A percentile compares a stretch with the other conserved stretches of the same genome.
Conservation (phyloP, 2,888 invertebrate genomes). For the Galeopsomyia nigrocyanea region DNA sequence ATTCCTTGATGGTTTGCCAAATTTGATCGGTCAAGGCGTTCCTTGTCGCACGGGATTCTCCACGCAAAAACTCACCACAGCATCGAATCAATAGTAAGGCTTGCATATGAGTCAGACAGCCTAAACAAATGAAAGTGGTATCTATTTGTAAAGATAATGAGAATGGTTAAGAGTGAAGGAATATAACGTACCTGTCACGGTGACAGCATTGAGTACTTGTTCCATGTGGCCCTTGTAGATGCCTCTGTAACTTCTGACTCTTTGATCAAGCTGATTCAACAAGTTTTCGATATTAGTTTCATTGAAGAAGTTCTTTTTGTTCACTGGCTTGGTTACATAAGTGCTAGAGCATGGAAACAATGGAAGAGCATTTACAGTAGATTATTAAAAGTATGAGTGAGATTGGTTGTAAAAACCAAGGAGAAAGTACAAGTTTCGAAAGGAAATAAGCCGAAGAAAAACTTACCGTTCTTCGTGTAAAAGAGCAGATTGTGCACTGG, state of each 20-base stretch:
- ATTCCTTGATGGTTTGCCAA: slow-evolving; percentile 25
- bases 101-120: slow-evolving; percentile 20
- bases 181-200: slow-evolving; percentile 9
- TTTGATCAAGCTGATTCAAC: slow-evolving; percentile 16
- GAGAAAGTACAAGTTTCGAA: neutral
- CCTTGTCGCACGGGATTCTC: slow-evolving; percentile 15
- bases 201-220: slow-evolving; percentile 1
- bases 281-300: neutral
- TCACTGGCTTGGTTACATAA: slow-evolving; percentile 39
- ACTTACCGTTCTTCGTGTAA: neutral
- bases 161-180: neutral
- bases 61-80: slow-evolving; percentile 26
- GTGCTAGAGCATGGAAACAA: slow-evolving; percentile 22
- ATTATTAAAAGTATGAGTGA: neutral
- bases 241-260: neutral
- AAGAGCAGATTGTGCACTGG: neutral
- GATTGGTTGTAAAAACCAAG: neutral
- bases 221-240: slow-evolving; percentile 7
- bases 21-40: neutral
- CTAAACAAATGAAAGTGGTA: slow-evolving; percentile 12
- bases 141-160: neutral
- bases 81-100: slow-evolving; percentile 38
- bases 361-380: too few relatives aligned
- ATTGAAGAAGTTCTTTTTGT: neutral
- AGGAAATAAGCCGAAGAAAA: neutral